Conservation (phyloP, 2,113 vertebrate species). For the Chaetorhynchus papuensis region DNA sequence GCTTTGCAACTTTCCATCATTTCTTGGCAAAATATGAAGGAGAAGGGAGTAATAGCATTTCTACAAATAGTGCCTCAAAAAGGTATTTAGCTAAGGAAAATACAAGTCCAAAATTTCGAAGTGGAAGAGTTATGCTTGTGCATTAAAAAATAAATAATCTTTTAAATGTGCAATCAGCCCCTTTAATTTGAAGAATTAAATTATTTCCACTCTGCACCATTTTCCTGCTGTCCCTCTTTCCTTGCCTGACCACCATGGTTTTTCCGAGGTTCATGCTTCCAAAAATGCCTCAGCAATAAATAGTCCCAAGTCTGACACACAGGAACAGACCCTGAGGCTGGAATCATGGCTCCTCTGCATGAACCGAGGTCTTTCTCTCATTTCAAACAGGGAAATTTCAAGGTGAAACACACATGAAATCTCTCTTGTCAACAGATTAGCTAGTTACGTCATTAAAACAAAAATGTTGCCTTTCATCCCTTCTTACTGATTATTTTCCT, state of each 20-base stretch:
- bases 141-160: background rate
- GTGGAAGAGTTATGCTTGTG: background rate
- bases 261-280: background rate
- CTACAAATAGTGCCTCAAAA: background rate
- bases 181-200: background rate
- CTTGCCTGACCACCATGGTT: fast-evolving
- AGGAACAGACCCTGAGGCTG: background rate
- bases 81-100: background rate
- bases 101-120: background rate
- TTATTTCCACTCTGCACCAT: background rate
- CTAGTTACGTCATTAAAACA: background rate
- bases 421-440: fast-evolving
- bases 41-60: background rate
- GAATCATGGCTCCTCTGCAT: background rate
- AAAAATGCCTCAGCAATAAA: background rate
- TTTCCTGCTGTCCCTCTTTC: background rate
- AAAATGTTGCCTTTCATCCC: background rate
- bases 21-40: background rate
- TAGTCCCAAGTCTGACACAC: background rate
- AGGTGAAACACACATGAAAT: background rate
- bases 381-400: background rate
- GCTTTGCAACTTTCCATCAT: background rate
- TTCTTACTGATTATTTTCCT: background rate
- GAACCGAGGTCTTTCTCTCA: background rate
- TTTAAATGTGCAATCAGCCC: fast-evolving